phyloP scores from a whole-genome alignment of 2,797 vertebrate genomes.

The Pristis pectinata region DNA sequence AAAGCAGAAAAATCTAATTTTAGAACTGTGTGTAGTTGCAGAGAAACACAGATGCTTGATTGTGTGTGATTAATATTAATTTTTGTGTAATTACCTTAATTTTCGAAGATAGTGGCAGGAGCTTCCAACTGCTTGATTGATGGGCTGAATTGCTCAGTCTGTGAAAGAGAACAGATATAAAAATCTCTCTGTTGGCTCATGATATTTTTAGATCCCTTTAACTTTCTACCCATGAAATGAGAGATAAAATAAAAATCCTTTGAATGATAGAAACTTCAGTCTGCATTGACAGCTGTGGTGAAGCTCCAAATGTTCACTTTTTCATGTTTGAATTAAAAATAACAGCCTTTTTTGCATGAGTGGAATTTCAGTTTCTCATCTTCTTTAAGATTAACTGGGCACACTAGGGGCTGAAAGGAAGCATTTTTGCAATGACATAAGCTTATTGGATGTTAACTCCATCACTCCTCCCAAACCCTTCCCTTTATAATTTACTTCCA shows the following conservation, averaged over 20 bases:
- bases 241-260: background rate
- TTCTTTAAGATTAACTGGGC: background rate
- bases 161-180: background rate
- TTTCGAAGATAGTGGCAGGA: conserved; percentile 66
- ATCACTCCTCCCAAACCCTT: background rate
- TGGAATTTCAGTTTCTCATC: background rate
- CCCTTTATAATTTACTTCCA: background rate
- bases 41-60: background rate
- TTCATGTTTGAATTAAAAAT: conserved; percentile 32
- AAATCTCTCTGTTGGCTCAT: background rate
- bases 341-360: background rate
- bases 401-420: background rate
- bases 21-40: background rate
- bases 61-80: conserved; percentile 69
- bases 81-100: conserved; percentile 72
- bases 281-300: background rate
- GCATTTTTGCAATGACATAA: background rate
- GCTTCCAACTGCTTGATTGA: conserved; percentile 72
- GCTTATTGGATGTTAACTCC: background rate
- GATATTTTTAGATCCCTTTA: background rate
- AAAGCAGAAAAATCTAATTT: background rate
- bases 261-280: conserved; percentile 10
- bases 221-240: background rate
- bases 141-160: conserved; percentile 43
- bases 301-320: background rate